Base-by-base conservation (phyloP, 2,888 invertebrate genomes). In the Teleogryllus oceanicus region DNA sequence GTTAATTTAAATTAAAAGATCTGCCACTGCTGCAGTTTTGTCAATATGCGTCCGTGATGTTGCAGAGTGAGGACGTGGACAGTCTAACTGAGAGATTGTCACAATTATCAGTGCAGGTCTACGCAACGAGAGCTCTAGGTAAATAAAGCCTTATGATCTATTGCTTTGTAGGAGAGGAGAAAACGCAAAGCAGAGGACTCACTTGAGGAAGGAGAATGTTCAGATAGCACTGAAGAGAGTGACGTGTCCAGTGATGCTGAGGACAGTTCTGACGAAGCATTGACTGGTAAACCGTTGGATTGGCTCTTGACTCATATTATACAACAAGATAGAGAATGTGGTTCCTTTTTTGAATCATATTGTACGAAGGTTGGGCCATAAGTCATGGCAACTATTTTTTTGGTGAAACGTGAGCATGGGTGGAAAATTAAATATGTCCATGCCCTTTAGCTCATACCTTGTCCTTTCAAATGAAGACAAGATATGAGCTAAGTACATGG, bases 201-300 rank as follows among this genome's bases (percentile, higher is more conserved):
- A 82, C 83, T 84, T 82, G 83, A 85, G 78, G 83, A 84, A 76
- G 83, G 83, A 49, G 83, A 85, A 83, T 84, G 84, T 82, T 83
- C 83, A 10, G 81, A 82, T 51, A 83, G 83, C 80, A 81, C 81
- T 78, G 92, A 92, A 18, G 92, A 92, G 88, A 92, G 92, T 86
- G 91, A 91, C 83, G 90, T 89, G 76, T 77, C 78, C 49, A 90
- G 89, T 84, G 88, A 87, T 81, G 62, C 62, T 62, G 86, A 86
- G 82, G 85, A 85, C 79, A 84, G 75, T 51, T 81, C 81, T 49
- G 77, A 74, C 78, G 51, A 50, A 37, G 11, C 62, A 77, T 79
- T 77, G 50, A 37, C 37, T 79, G 78, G 76, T 62, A 75, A 50
- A 78, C 18, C 20, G 16, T 50, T 49, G 49, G 77, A 13, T n/a